phyloP scores from a whole-genome alignment of 2,113 vertebrate species.

The Calypte anna region DNA sequence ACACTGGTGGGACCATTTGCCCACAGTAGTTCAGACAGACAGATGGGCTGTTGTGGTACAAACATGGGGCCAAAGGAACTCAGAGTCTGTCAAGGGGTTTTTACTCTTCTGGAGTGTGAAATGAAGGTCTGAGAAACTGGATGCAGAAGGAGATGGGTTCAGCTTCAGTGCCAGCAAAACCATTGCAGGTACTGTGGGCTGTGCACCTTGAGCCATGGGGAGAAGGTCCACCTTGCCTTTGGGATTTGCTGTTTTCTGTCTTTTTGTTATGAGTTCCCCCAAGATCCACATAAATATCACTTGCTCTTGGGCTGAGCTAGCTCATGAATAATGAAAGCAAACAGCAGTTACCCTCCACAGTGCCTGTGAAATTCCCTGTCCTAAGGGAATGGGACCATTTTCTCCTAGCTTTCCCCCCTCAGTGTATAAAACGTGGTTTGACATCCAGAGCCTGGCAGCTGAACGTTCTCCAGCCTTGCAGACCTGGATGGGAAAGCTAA shows the following conservation, averaged over 20 bases:
- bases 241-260: background rate
- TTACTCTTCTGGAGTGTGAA: background rate
- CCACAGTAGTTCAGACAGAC: conserved; percentile 23
- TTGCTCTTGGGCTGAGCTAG: background rate
- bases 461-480: background rate
- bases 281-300: background rate
- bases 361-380: background rate
- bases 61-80: background rate
- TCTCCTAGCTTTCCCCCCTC: background rate
- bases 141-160: background rate
- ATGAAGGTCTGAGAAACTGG: background rate
- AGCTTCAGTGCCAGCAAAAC: background rate
- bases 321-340: conserved; percentile 30
- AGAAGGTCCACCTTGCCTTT: background rate
- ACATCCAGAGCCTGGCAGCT: background rate
- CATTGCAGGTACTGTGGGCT: background rate
- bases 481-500: background rate
- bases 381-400: background rate
- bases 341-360: background rate
- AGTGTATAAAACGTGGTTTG: background rate
- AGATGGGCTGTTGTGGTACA: conserved; percentile 30
- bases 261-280: background rate
- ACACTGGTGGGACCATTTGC: conserved; percentile 40
- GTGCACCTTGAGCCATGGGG: background rate
- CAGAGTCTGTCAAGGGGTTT: accelerated